Conservation (phyloP, 2,113 vertebrate species). For the Xiphorhynchus elegans region DNA sequence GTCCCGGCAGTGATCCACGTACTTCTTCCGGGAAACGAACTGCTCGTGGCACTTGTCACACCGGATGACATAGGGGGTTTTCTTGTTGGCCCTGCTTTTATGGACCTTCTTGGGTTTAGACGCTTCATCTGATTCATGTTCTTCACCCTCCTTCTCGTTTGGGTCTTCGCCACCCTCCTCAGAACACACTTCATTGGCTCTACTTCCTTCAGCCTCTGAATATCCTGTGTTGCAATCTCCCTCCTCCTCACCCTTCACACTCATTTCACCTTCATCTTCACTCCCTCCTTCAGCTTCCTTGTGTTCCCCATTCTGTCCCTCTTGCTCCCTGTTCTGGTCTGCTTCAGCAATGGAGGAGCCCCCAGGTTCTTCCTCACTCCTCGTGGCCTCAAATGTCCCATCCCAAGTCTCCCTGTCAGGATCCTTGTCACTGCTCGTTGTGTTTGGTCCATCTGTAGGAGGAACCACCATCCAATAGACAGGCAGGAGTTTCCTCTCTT, state of each 20-base stretch:
- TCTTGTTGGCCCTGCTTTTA: neutral
- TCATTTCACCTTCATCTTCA: neutral
- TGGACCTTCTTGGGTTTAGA: neutral
- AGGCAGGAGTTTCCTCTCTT: constrained; percentile 40
- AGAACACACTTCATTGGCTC: neutral
- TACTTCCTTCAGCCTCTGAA: neutral
- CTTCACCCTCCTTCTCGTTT: neutral
- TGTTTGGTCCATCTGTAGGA: neutral
- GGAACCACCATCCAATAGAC: constrained; percentile 57
- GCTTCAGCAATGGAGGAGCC: neutral
- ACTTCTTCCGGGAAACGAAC: constrained; percentile 55
- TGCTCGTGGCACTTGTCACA: constrained; percentile 62
- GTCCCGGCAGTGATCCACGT: constrained; percentile 62
- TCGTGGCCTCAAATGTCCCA: neutral
- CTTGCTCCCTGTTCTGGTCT: neutral
- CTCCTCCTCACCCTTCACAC: constrained; percentile 2
- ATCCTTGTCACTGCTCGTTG: neutral
- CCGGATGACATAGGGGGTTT: neutral
- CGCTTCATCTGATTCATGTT: neutral
- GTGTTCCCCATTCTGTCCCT: neutral
- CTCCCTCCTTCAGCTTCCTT: neutral
- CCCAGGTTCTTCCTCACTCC: neutral
- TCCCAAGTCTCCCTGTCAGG: neutral
- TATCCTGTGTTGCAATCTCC: neutral
- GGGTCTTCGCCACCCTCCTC: neutral